phyloP scores from a whole-genome alignment of 1,140 invertebrate species.

The Zaprionus africanus region DNA sequence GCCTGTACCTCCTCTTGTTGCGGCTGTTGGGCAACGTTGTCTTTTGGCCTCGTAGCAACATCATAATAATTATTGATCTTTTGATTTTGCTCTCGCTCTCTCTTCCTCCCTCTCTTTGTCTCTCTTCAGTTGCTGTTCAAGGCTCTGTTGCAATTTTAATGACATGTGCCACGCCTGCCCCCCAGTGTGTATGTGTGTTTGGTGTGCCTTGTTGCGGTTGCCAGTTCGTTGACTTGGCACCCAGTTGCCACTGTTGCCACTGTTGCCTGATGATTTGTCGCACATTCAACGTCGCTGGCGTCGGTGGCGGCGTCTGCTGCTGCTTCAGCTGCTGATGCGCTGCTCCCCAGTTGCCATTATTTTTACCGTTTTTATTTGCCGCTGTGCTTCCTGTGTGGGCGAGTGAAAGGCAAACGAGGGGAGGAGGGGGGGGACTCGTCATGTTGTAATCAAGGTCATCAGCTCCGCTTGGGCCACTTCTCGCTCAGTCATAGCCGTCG shows the following conservation, averaged over 20 bases:
- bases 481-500: conserved; percentile 71
- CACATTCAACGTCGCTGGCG: conserved; percentile 31
- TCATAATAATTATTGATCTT: conserved; percentile 84
- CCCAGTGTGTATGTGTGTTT: conserved; percentile 7
- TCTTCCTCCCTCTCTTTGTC: too few relatives aligned
- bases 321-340: conserved; percentile 11
- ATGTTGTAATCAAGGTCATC: conserved; percentile 81
- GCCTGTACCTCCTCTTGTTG: conserved; percentile 28
- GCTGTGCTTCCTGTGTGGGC: conserved; percentile 48
- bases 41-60: conserved; percentile 63
- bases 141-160: conserved; percentile 79
- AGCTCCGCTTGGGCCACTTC: conserved; percentile 65
- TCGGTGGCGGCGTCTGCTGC: conserved; percentile 41
- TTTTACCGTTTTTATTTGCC: conserved; percentile 76
- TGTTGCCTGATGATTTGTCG: conserved; percentile 68
- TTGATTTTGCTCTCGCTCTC: conserved; percentile 63
- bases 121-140: conserved; percentile 37
- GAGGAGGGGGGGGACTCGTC: conserved; percentile 28
- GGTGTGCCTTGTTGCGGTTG: conserved; percentile 66
- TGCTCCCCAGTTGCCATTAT: conserved; percentile 59
- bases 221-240: conserved; percentile 80
- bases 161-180: conserved; percentile 60
- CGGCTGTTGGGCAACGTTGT: conserved; percentile 32
- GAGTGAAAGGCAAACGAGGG: neutral
- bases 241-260: conserved; percentile 62